phyloP scores from a whole-genome alignment of 1,140 invertebrate genomes.

The Leucophenga varia region DNA sequence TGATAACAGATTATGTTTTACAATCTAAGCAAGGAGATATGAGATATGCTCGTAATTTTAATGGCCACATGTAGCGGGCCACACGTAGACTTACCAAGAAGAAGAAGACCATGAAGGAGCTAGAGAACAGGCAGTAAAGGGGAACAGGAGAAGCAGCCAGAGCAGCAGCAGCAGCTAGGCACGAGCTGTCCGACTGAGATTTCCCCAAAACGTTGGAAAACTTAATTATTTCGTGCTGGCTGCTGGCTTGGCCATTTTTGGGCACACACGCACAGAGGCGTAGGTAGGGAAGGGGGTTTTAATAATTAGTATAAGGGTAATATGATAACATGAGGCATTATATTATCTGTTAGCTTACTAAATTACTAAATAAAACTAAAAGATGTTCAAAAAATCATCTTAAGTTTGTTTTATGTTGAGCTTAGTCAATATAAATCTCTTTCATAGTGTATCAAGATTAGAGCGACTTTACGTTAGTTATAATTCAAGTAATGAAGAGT shows the following conservation, averaged over 20 bases:
- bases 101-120: too few species aligned
- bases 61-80: conserved; percentile 45
- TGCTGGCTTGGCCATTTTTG: conserved; percentile 37
- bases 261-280: conserved; percentile 6
- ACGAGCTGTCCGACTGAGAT: conserved; percentile 21
- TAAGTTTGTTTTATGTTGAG: too few species aligned
- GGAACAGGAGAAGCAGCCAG: neutral
- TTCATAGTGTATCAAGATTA: too few species aligned
- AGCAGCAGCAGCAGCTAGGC: neutral
- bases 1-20: conserved; percentile 54
- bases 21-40: conserved; percentile 45
- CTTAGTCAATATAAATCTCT: too few species aligned
- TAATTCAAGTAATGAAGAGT: too few species aligned
- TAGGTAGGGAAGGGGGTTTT: too few species aligned
- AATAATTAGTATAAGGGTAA: too few species aligned
- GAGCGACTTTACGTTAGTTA: too few species aligned
- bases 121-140: conserved; percentile 1
- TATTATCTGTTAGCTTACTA: too few species aligned
- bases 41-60: conserved; percentile 42
- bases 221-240: conserved; percentile 45
- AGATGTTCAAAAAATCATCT: too few species aligned
- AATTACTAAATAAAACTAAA: too few species aligned
- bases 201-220: conserved; percentile 49
- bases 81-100: conserved; percentile 48
- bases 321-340: too few species aligned